Conservation (phyloP, 2,113 vertebrate genomes). For the Ancistrus triradiatus region DNA sequence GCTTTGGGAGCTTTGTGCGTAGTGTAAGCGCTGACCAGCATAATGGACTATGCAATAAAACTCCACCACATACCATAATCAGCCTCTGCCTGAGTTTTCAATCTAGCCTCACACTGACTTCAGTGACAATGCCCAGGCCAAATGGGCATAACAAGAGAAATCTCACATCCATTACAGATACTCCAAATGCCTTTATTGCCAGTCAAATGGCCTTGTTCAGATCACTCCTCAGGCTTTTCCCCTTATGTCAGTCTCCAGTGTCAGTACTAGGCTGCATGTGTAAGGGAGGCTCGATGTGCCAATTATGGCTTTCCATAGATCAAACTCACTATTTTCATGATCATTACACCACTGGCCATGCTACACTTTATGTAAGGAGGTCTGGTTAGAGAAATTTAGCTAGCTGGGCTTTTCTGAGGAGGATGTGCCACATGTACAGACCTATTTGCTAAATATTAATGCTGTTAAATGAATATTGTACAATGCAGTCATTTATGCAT, state of each 20-base stretch:
- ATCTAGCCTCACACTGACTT: slow-evolving; percentile 60
- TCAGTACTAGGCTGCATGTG: slow-evolving; percentile 39
- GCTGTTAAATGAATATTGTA: background rate
- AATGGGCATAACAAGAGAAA: slow-evolving; percentile 57
- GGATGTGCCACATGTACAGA: slow-evolving; percentile 6
- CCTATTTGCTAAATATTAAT: slow-evolving; percentile 1
- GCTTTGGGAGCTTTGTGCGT: slow-evolving; percentile 57
- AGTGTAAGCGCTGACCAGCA: slow-evolving; percentile 57
- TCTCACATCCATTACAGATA: slow-evolving; percentile 64
- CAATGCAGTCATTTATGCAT: background rate
- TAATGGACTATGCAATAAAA: slow-evolving; percentile 69
- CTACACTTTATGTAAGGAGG: slow-evolving; percentile 43
- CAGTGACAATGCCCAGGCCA: slow-evolving; percentile 60
- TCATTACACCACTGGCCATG: slow-evolving; percentile 53
- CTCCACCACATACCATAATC: slow-evolving; percentile 49
- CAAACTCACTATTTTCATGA: slow-evolving; percentile 57
- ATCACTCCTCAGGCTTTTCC: slow-evolving; percentile 59
- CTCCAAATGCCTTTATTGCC: slow-evolving; percentile 67
- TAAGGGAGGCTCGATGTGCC: slow-evolving; percentile 44
- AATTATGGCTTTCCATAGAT: slow-evolving; percentile 54
- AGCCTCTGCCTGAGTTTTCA: slow-evolving; percentile 65
- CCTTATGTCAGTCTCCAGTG: slow-evolving; percentile 48
- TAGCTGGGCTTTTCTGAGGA: slow-evolving; percentile 13
- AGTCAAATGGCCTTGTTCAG: slow-evolving; percentile 62
- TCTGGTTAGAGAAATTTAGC: slow-evolving; percentile 37